Evolutionary conservation across 2,888 invertebrate genomes (phyloP), one percentile per base, ranked within the genome.

Genomic region (Caenorhabditis sp.): DNA sequence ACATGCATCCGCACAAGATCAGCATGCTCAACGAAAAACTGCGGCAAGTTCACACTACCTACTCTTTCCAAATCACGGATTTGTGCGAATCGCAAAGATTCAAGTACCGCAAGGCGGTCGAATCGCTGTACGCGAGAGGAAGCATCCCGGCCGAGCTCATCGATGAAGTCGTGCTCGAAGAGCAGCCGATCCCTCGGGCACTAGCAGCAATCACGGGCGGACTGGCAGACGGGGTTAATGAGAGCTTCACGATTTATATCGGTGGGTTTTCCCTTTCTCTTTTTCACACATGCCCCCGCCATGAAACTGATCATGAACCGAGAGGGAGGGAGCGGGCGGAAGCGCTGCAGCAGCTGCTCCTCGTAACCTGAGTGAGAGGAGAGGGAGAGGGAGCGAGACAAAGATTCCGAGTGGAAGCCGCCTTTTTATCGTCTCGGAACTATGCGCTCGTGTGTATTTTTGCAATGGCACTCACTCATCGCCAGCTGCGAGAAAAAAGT

Each of bases 201-300:
- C 35, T 37, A 9, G 55, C 15, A 43, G 43, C 53, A 41, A n/a
- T n/a, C n/a, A 55, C 32, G 32, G 53, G 52, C n/a, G 59, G n/a
- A n/a, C 27, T 26, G 22, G 43, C 50, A 24, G 59, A 58, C 11
- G 78, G 75, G n/a, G 61, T 83, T 20, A 83, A 86, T 43, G 87
- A 87, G 58, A 85, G 86, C 52, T 87, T 86, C 59, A 86, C 87
- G 30, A 84, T 87, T 59, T 86, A 86, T 65, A 79, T 87, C 13
- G 86, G 87, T 80, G 46, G 20, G 58, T 77, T 22, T 53, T 53
- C 20, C 22, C 15, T 59, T 50, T 39, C 52, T 27, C 35, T 53
- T 65, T 35, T 45, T 61, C 53, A 48, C 62, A 62, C 70, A 32
- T 26, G 11, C 39, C 37, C 26, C 20, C 13, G 3, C 41, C 50